Conservation (phyloP, 2,797 vertebrate genomes). For the Melopsittacus undulatus region DNA sequence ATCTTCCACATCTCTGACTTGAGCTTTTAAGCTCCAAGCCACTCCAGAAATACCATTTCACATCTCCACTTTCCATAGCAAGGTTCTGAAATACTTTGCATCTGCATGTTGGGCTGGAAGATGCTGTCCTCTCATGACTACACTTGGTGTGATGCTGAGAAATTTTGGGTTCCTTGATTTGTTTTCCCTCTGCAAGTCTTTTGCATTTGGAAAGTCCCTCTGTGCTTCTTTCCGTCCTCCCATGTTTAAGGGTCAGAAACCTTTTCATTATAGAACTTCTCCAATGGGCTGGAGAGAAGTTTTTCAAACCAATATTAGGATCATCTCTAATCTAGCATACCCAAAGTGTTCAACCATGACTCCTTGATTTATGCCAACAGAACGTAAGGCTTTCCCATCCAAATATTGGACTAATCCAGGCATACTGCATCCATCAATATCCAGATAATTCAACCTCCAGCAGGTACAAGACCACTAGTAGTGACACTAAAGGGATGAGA, state of each 20-base stretch:
- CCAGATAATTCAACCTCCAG: not conserved
- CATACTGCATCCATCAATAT: not conserved
- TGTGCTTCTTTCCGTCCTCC: not conserved
- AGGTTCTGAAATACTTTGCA: not conserved
- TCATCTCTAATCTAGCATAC: not conserved
- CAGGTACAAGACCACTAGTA: not conserved
- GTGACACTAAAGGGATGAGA: not conserved
- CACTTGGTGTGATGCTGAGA: not conserved
- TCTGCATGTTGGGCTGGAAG: not conserved
- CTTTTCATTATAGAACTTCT: not conserved
- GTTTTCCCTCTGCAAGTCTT: not conserved
- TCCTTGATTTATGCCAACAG: not conserved
- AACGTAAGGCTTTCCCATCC: not conserved
- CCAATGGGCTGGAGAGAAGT: not conserved
- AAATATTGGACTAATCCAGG: not conserved
- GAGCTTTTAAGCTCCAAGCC: not conserved
- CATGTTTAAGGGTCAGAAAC: not conserved
- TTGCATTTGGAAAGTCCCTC: not conserved
- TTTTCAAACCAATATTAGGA: not conserved
- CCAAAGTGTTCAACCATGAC: fast-evolving
- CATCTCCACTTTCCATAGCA: not conserved
- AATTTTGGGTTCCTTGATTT: not conserved
- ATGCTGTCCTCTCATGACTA: not conserved
- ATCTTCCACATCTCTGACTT: not conserved
- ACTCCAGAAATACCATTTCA: not conserved